phyloP scores from a whole-genome alignment of 1,140 invertebrate genomes.

The Euura saliciscinereae region DNA sequence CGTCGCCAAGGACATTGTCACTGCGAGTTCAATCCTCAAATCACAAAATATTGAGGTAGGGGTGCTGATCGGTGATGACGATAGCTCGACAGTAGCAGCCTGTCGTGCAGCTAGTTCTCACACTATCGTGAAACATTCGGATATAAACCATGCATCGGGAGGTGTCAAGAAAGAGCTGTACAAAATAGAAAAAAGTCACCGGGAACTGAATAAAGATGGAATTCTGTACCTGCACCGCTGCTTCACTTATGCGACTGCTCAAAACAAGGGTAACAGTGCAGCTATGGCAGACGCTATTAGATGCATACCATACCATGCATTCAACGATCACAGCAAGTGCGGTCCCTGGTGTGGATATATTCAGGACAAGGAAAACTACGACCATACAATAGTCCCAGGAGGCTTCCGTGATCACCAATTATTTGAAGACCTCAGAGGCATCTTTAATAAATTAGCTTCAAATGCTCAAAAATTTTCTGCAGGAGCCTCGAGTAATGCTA shows the following conservation, averaged over 20 bases:
- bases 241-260: conserved; percentile 26
- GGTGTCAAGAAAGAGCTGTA: conserved; percentile 12
- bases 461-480: conserved; percentile 24
- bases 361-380: conserved; percentile 24
- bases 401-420: conserved; percentile 22
- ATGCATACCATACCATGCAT: conserved; percentile 28
- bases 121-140: conserved; percentile 16
- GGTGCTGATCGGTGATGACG: conserved; percentile 29
- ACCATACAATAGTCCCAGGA: conserved; percentile 23
- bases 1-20: conserved; percentile 9
- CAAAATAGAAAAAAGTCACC: conserved; percentile 15
- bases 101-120: conserved; percentile 12
- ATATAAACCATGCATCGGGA: conserved; percentile 18
- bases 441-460: conserved; percentile 22
- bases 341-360: conserved; percentile 28
- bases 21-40: conserved; percentile 10
- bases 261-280: conserved; percentile 26
- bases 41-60: conserved; percentile 20
- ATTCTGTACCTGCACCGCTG: conserved; percentile 30
- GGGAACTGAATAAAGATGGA: conserved; percentile 17
- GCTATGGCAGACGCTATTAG: conserved; percentile 19
- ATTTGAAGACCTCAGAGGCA: conserved; percentile 20
- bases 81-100: conserved; percentile 24
- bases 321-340: conserved; percentile 29
- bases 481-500: conserved; percentile 26